Evolutionary conservation across 2,888 invertebrate species (phyloP).

Genomic region (Diachrysia chrysitis): DNA sequence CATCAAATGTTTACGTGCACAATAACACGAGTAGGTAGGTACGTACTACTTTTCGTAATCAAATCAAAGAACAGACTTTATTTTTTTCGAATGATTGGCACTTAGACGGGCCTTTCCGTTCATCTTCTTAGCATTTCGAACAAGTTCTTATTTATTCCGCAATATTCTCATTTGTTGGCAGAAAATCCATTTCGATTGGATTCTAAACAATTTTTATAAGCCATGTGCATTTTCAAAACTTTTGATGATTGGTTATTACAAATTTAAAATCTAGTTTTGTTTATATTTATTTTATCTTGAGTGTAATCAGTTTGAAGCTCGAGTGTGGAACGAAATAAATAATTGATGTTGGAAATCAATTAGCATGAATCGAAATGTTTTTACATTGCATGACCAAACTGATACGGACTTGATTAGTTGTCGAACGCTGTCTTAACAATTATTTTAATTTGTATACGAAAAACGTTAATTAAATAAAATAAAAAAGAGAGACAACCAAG

Average conservation of each 20-base stretch:
- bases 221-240: slow-evolving; percentile 7
- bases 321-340: background rate
- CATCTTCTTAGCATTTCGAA: slow-evolving; percentile 16
- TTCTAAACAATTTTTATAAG: slow-evolving; percentile 14
- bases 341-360: background rate
- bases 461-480: no score
- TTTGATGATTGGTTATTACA: background rate
- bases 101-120: slow-evolving; percentile 23
- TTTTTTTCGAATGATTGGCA: slow-evolving; percentile 3
- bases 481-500: no score
- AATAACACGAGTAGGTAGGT: slow-evolving; percentile 23
- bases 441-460: background rate
- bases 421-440: background rate
- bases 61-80: slow-evolving; percentile 13
- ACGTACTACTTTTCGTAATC: slow-evolving; percentile 35
- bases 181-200: slow-evolving; percentile 11
- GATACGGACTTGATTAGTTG: background rate
- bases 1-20: slow-evolving; percentile 19
- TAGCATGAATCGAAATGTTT: background rate
- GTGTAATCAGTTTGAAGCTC: background rate
- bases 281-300: background rate
- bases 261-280: background rate
- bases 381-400: background rate
- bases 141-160: slow-evolving; percentile 1
- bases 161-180: slow-evolving; percentile 14